Conservation (phyloP, 1,140 invertebrate species). For the Akabosia matsudoensis region DNA sequence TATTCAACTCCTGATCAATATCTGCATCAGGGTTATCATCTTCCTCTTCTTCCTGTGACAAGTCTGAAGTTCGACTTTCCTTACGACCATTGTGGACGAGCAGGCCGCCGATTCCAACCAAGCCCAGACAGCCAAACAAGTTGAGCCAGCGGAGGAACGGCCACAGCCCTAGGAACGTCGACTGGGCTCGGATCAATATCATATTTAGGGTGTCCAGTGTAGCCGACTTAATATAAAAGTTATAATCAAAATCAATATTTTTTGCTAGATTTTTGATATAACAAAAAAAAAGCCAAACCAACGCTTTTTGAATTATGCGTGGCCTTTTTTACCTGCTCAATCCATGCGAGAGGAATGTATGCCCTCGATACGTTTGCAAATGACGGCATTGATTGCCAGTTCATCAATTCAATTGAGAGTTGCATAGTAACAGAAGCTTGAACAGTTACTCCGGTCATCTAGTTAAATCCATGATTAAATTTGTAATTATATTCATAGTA, state of each 20-base stretch:
- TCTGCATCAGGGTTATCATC: not conserved
- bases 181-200: not conserved
- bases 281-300: too few relatives aligned
- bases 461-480: not conserved
- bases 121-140: constrained; percentile 11
- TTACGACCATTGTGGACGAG: constrained; percentile 9
- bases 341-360: constrained; percentile 27
- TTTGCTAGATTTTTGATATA: not conserved
- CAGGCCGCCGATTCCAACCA: constrained; percentile 7
- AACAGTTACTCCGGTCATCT: constrained; percentile 23
- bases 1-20: constrained; percentile 19
- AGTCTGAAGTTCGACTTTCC: constrained; percentile 1
- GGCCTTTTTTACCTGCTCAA: constrained; percentile 35
- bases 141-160: not conserved
- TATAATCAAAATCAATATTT: not conserved
- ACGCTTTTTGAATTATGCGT: too few relatives aligned
- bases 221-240: not conserved
- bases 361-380: constrained; percentile 16
- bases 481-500: too few relatives aligned
- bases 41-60: not conserved
- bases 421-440: constrained; percentile 20
- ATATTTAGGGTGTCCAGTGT: not conserved
- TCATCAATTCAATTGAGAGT: constrained; percentile 26
- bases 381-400: constrained; percentile 14
- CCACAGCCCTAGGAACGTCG: not conserved